phyloP scores from a whole-genome alignment of 2,113 vertebrate species.

The Phrynosoma platyrhinos region DNA sequence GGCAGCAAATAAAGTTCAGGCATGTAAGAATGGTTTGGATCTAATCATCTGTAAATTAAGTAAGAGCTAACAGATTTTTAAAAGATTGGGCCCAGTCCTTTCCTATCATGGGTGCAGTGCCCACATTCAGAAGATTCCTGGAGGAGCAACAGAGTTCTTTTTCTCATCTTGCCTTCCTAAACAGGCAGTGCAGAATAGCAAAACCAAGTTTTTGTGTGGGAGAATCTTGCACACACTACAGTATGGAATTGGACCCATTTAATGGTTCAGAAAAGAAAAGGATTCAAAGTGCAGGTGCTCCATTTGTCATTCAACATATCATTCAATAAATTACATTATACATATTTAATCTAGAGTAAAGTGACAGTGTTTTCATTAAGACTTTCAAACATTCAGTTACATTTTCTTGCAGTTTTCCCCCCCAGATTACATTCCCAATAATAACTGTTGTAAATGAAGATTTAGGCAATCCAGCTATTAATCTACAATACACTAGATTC shows the following conservation, averaged over 20 bases:
- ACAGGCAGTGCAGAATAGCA: neutral
- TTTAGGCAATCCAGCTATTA: conserved; percentile 60
- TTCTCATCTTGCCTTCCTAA: neutral
- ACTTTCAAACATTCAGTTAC: conserved; percentile 76
- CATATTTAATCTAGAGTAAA: conserved; percentile 74
- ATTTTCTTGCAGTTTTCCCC: conserved; percentile 65
- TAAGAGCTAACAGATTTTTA: conserved; percentile 49
- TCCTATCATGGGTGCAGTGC: neutral
- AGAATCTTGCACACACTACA: neutral
- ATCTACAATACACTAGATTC: conserved; percentile 62
- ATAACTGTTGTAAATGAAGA: conserved; percentile 70
- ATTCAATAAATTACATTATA: conserved; percentile 66
- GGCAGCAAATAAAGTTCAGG: conserved; percentile 61
- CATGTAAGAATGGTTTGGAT: conserved; percentile 56
- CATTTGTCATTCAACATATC: conserved; percentile 71
- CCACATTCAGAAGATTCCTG: neutral
- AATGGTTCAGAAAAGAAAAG: conserved; percentile 69
- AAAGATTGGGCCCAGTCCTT: conserved; percentile 20
- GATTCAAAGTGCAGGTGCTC: conserved; percentile 89
- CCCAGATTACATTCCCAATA: conserved; percentile 60
- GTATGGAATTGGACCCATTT: neutral
- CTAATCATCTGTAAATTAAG: conserved; percentile 25
- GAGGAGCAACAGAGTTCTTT: neutral
- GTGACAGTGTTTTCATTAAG: conserved; percentile 77
- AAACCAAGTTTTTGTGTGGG: neutral